phyloP scores from a whole-genome alignment of 2,113 vertebrate genomes.

The Terrapene triunguis region DNA sequence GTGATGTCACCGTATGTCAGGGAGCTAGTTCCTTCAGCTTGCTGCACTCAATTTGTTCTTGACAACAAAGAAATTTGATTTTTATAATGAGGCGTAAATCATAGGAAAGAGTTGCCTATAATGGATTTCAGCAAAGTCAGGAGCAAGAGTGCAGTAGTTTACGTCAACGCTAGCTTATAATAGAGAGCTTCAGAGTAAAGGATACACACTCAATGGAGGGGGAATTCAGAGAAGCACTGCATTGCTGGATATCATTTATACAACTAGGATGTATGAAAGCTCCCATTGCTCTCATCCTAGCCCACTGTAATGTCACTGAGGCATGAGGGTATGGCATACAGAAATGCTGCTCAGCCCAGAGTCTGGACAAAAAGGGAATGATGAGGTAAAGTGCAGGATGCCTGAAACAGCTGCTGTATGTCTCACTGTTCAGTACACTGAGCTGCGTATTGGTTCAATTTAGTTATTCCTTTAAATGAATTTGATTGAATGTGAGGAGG shows the following conservation, averaged over 20 bases:
- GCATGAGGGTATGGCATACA: not conserved
- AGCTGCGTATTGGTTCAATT: conserved; percentile 41
- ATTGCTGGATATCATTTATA: not conserved
- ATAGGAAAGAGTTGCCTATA: conserved; percentile 44
- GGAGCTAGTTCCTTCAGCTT: conserved; percentile 56
- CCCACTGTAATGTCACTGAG: not conserved
- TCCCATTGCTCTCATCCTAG: not conserved
- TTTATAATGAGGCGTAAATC: conserved; percentile 78
- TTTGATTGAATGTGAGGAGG: conserved; percentile 54
- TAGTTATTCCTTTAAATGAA: conserved; percentile 66
- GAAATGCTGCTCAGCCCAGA: not conserved
- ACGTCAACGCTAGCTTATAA: conserved; percentile 51
- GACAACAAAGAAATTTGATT: conserved; percentile 76
- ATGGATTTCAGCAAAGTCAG: conserved; percentile 56
- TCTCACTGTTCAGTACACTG: conserved; percentile 11
- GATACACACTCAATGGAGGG: not conserved
- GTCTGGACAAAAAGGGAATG: not conserved
- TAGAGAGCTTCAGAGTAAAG: conserved; percentile 23
- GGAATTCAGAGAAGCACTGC: not conserved
- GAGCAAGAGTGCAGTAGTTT: conserved; percentile 39
- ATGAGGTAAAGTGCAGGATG: conserved; percentile 4
- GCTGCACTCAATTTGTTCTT: conserved; percentile 72
- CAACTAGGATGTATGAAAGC: not conserved
- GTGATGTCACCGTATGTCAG: conserved; percentile 49
- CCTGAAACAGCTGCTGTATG: conserved; percentile 2